phyloP scores from a whole-genome alignment of 2,113 vertebrate species.

The Rhinoderma darwinii region DNA sequence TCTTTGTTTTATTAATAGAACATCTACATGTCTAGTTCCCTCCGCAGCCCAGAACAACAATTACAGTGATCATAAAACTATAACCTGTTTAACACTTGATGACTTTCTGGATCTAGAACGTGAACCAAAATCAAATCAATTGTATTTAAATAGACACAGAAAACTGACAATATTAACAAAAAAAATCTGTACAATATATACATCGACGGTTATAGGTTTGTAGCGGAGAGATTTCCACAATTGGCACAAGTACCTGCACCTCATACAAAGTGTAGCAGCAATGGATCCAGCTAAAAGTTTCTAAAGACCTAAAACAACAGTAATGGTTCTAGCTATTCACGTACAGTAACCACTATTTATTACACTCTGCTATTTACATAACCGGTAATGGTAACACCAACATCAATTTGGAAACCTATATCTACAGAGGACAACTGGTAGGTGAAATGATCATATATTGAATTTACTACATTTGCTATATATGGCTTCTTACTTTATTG shows the following conservation, averaged over 20 bases:
- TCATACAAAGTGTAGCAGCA: conserved; percentile 32
- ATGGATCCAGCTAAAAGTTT: background rate
- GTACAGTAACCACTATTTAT: background rate
- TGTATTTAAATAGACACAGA: conserved; percentile 42
- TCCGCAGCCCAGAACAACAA: background rate
- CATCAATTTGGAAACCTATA: background rate
- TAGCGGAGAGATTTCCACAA: background rate
- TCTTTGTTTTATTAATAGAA: background rate
- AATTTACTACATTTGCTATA: background rate
- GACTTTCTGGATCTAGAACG: background rate
- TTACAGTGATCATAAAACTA: background rate
- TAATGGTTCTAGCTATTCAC: background rate
- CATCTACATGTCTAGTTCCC: background rate
- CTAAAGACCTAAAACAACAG: background rate
- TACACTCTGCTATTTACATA: background rate
- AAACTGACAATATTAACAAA: conserved; percentile 30
- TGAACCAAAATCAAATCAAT: background rate
- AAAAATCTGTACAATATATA: conserved; percentile 45
- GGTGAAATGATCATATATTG: background rate
- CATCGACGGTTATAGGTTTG: background rate
- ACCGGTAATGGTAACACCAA: background rate
- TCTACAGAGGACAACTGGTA: background rate
- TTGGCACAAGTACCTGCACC: conserved; percentile 11
- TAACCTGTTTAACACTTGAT: background rate
- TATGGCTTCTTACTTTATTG: conserved; percentile 24